A percentile compares a stretch with the other conserved stretches of the same genome.
These are phyloP conservation scores for Scaptomyza reducta DNA, from an alignment of 2,888 invertebrate species.

Conservation along the genomic window DNA sequence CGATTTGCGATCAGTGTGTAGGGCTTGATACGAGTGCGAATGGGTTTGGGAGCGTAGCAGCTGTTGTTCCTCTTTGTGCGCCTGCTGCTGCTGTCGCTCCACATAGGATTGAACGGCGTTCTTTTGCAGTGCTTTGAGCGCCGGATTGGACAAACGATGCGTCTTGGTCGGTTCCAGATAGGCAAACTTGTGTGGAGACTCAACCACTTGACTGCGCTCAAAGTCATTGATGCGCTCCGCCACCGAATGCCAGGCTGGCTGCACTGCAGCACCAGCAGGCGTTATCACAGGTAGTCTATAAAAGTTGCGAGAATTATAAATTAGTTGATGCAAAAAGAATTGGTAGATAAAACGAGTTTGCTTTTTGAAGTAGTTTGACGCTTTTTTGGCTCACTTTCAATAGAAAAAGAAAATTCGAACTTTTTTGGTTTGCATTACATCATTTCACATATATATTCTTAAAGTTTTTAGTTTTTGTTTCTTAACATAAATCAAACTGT, in stretches of 20 bases:
- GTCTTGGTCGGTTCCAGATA: slow-evolving; percentile 90
- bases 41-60: slow-evolving; percentile 79
- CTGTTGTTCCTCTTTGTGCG: slow-evolving; percentile 84
- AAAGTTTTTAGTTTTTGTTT: too few species aligned
- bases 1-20: slow-evolving; percentile 79
- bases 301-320: background rate
- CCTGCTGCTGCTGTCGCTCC: slow-evolving; percentile 88
- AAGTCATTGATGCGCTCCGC: slow-evolving; percentile 88
- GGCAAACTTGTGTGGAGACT: slow-evolving; percentile 85
- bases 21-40: slow-evolving; percentile 68
- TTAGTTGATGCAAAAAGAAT: background rate
- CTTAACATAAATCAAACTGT: too few species aligned
- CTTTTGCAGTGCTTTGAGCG: slow-evolving; percentile 92
- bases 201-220: slow-evolving; percentile 85
- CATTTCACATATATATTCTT: too few species aligned
- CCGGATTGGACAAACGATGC: slow-evolving; percentile 89
- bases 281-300: slow-evolving; percentile 72
- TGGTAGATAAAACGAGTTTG: background rate
- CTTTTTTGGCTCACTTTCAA: too few species aligned
- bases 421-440: too few species aligned
- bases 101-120: slow-evolving; percentile 92
- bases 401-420: too few species aligned
- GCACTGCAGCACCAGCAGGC: slow-evolving; percentile 78
- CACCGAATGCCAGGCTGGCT: slow-evolving; percentile 86
- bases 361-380: too few species aligned